phyloP scores from a whole-genome alignment of 2,888 invertebrate species.

The Lycophotia porphyrea region DNA sequence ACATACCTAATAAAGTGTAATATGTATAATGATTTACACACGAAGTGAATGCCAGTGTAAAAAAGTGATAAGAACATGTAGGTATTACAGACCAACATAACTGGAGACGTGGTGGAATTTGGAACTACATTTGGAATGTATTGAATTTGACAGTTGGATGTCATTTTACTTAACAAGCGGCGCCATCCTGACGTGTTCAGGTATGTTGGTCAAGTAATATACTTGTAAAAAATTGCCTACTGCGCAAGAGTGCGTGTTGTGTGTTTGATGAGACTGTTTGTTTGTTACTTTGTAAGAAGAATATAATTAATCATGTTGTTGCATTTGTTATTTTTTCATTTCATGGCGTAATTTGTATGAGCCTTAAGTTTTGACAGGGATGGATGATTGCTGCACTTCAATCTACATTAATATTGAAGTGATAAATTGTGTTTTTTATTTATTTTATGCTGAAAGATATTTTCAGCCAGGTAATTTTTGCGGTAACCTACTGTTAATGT shows the following conservation, averaged over 20 bases:
- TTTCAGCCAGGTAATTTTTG: background rate
- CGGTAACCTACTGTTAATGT: background rate
- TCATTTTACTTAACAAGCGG: background rate
- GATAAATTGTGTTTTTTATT: too few species aligned
- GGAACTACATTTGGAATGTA: background rate
- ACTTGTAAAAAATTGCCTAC: conserved; percentile 51
- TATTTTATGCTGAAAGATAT: background rate
- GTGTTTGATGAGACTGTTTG: conserved; percentile 19
- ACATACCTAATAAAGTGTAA: conserved; percentile 73
- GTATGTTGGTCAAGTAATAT: background rate
- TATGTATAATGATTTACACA: conserved; percentile 73
- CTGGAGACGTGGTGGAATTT: background rate
- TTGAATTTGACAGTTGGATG: background rate
- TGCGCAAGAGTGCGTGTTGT: conserved; percentile 51
- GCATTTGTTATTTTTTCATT: background rate
- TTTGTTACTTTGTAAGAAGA: conserved; percentile 40
- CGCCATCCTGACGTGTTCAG: background rate
- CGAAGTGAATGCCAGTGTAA: conserved; percentile 45
- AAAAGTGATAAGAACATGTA: conserved; percentile 60
- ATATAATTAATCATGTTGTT: background rate
- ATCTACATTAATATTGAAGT: too few species aligned
- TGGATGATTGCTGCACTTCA: too few species aligned
- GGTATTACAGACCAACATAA: background rate
- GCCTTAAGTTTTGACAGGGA: background rate
- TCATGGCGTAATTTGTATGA: background rate